phyloP scores from a whole-genome alignment of 2,888 invertebrate species.

The Eristalis tenax region DNA sequence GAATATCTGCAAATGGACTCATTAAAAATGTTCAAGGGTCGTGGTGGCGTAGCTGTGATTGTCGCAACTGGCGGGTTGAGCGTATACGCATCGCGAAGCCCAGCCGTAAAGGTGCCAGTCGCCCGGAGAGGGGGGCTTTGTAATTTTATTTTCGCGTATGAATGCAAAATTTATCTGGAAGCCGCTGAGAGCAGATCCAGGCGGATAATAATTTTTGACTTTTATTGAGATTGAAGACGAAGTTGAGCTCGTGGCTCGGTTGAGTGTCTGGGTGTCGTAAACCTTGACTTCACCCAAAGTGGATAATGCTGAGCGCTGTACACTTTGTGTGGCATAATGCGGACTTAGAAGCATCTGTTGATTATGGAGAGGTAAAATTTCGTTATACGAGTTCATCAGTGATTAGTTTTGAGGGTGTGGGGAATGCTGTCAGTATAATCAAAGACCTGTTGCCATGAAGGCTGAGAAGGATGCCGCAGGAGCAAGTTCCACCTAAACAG shows the following conservation, averaged over 20 bases:
- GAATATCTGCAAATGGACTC: constrained; percentile 57
- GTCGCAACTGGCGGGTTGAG: not conserved
- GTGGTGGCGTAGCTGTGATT: constrained; percentile 7
- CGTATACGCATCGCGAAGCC: constrained; percentile 15
- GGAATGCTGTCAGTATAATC: not conserved
- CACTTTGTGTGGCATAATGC: not conserved
- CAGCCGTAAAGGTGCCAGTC: constrained; percentile 13
- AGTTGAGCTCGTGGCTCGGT: not conserved
- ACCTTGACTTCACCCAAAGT: not conserved
- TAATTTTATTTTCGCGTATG: constrained; percentile 31
- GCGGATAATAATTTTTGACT: constrained; percentile 34
- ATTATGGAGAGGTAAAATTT: not conserved
- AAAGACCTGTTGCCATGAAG: not conserved
- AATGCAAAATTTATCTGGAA: constrained; percentile 36
- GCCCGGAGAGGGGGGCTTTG: not conserved
- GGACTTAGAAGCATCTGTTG: not conserved
- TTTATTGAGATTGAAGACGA: constrained; percentile 18
- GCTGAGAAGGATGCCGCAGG: not conserved
- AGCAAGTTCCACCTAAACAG: not conserved
- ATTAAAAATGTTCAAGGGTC: constrained; percentile 58
- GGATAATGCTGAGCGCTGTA: not conserved
- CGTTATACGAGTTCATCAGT: not conserved
- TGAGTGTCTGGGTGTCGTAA: not conserved
- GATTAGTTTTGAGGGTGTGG: not conserved
- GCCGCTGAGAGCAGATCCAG: constrained; percentile 25